A percentile compares a stretch with the other conserved stretches of the same genome.
phyloP scores from a whole-genome alignment of 2,113 vertebrate species.

The Mobula birostris region DNA sequence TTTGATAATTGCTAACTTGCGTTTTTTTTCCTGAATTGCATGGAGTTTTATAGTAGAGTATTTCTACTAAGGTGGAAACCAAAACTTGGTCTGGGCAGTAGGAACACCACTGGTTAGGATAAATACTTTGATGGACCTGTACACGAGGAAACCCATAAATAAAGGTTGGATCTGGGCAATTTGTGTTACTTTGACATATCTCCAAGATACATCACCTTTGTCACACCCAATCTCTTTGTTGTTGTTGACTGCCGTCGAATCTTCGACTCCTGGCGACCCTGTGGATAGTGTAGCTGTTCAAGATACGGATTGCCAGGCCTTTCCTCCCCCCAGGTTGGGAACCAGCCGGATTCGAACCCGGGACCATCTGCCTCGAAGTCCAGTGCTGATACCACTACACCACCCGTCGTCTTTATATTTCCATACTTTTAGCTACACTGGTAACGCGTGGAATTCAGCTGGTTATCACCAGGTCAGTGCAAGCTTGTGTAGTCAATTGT shows the following conservation, averaged over 20 bases:
- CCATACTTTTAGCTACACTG: background rate
- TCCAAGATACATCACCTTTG: background rate
- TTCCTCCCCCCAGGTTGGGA: too few relatives aligned
- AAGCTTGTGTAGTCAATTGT: background rate
- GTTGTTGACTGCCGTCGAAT: too few relatives aligned
- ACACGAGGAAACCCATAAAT: background rate
- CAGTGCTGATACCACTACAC: too few relatives aligned
- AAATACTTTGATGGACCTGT: background rate
- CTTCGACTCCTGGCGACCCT: too few relatives aligned
- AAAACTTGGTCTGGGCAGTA: background rate
- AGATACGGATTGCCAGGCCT: too few relatives aligned
- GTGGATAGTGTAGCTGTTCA: too few relatives aligned
- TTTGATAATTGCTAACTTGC: background rate
- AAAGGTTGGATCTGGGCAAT: background rate
- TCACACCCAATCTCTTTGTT: background rate
- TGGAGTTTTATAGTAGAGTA: background rate
- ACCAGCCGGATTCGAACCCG: too few relatives aligned
- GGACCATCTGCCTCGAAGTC: too few relatives aligned
- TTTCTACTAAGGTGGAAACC: background rate
- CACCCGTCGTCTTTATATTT: too few relatives aligned
- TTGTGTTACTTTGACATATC: background rate
- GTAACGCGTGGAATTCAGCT: background rate
- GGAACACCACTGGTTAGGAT: background rate
- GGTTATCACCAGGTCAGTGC: background rate
- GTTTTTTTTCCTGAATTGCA: background rate